Evolutionary conservation across 2,888 invertebrate genomes (phyloP).

Genomic region (Drosophila falleni): DNA sequence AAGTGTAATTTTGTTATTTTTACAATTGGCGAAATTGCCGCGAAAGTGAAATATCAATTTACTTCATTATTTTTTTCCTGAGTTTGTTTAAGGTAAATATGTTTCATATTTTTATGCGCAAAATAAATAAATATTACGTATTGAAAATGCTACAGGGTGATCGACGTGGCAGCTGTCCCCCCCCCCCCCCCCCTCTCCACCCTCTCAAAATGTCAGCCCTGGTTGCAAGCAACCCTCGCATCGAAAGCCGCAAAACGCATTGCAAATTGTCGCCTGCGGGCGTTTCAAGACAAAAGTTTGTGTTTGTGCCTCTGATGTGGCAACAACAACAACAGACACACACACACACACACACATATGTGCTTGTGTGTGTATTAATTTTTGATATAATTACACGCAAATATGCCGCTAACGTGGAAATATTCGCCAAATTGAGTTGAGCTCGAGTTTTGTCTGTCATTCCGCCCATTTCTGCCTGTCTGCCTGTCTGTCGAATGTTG

Average conservation of each 20-base stretch:
- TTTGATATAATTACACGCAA: slow-evolving; percentile 78
- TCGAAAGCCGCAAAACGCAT: slow-evolving; percentile 48
- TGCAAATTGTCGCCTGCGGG: slow-evolving; percentile 60
- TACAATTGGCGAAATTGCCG: not conserved
- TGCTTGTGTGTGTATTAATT: slow-evolving; percentile 45
- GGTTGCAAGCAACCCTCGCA: slow-evolving; percentile 44
- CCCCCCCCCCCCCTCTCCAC: not conserved
- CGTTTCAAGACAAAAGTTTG: slow-evolving; percentile 67
- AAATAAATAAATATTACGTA: slow-evolving; percentile 65
- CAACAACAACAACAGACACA: slow-evolving; percentile 26
- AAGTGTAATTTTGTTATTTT: not conserved
- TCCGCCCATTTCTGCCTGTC: slow-evolving; percentile 1
- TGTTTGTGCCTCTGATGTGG: slow-evolving; percentile 48
- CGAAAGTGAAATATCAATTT: slow-evolving; percentile 13
- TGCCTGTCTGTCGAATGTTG: slow-evolving; percentile 69
- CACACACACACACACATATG: not conserved
- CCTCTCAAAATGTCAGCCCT: not conserved
- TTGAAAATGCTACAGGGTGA: slow-evolving; percentile 62
- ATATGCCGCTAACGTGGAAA: slow-evolving; percentile 74
- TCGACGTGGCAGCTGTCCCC: slow-evolving; percentile 1
- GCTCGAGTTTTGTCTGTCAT: slow-evolving; percentile 15
- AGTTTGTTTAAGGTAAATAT: slow-evolving; percentile 36
- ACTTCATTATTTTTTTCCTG: not conserved
- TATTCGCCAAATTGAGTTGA: slow-evolving; percentile 66
- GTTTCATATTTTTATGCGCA: slow-evolving; percentile 47